Evolutionary conservation across 1,140 invertebrate genomes (phyloP), one percentile per base, ranked within the genome.

Genomic region (Psix sp.): DNA sequence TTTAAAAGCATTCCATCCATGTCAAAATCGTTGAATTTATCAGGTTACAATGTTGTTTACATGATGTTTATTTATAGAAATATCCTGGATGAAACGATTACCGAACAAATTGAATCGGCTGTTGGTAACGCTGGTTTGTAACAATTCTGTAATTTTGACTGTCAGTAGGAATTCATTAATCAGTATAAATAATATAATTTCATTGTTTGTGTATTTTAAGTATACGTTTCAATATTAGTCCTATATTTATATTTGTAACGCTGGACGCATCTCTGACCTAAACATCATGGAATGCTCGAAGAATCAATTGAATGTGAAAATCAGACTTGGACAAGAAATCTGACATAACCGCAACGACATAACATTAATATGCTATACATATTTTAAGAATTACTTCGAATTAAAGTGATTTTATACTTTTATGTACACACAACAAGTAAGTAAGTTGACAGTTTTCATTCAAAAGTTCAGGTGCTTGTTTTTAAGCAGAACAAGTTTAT

Each of bases 321-420:
- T 21, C 16, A 17, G 14, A 7, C 16, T 48, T 10, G 24, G 15
- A 35, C 29, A 71, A 49, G 49, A 56, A 62, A 49, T 62, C 67
- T 71, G 49, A 71, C 67, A 71, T 71, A 71, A 71, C 67, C 67
- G 43, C 67, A 62, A 71, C 49, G 18, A 56, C 14, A 60, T 17
- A 60, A 59, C 36, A 67, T 36, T 62, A n/a, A 62, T 54, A 54
- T 62, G 13, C 26, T 59, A 38, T 67, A 67, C 40, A 2, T 26
- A 24, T 24, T 24, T 24, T 24, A 24, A n/a, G n/a, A n/a, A n/a
- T n/a, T n/a, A n/a, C n/a, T n/a, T n/a, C n/a, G n/a, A n/a, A n/a
- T n/a, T n/a, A n/a, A n/a, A n/a, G n/a, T n/a, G n/a, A n/a, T n/a
- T n/a, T n/a, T n/a, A n/a, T n/a, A n/a, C n/a, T n/a, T 42, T 42